A percentile compares a stretch with the other conserved stretches of the same genome.
phyloP scores from a whole-genome alignment of 2,888 invertebrate genomes.

The Oxyscelio sp. region DNA sequence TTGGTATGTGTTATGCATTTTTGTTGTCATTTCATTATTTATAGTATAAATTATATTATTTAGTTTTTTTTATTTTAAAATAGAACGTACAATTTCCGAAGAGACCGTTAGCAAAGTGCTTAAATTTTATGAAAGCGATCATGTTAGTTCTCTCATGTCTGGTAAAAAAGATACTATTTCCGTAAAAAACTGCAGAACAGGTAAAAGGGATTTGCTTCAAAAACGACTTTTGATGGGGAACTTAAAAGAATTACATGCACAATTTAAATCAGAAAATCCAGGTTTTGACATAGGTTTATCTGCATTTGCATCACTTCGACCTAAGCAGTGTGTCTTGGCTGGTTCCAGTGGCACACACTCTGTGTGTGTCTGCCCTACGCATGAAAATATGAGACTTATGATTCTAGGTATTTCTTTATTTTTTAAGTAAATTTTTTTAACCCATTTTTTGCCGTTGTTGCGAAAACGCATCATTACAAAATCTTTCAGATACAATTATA shows the following conservation, averaged over 20 bases:
- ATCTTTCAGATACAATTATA: too few species aligned
- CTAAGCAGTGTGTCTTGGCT: conserved; percentile 6
- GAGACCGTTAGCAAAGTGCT: conserved; percentile 9
- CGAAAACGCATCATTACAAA: too few species aligned
- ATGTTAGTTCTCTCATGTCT: conserved; percentile 37
- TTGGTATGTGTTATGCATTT: too few species aligned
- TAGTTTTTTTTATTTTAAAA: too few species aligned
- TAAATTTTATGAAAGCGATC: conserved; percentile 26
- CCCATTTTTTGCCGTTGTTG: too few species aligned
- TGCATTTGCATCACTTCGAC: conserved; percentile 18
- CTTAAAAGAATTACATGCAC: conserved; percentile 9
- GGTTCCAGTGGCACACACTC: conserved; percentile 12
- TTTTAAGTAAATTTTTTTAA: too few species aligned
- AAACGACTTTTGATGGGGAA: conserved; percentile 22
- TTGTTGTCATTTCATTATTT: too few species aligned
- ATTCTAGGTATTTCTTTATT: too few species aligned
- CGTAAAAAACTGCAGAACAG: not conserved
- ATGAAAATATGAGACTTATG: conserved; percentile 47
- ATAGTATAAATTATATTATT: too few species aligned
- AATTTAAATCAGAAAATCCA: conserved; percentile 24
- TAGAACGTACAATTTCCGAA: too few species aligned
- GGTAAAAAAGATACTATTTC: conserved; percentile 18
- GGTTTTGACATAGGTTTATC: not conserved
- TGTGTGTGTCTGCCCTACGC: conserved; percentile 36
- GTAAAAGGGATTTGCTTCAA: conserved; percentile 13